Evolutionary conservation across 2,113 vertebrate species (phyloP).

Genomic region (Aegotheles bennettii): DNA sequence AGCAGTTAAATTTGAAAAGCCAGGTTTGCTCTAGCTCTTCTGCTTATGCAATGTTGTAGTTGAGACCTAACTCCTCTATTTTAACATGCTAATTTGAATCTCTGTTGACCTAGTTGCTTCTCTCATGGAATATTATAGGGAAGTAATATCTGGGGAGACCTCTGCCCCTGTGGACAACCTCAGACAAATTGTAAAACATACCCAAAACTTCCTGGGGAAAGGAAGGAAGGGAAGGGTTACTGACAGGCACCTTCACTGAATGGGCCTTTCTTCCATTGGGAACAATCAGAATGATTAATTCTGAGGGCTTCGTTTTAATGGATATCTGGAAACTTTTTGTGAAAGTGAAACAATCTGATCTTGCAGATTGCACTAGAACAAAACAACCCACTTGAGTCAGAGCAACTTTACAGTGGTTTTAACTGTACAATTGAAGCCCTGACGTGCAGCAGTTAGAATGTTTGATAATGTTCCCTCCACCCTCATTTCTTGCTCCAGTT

Average conservation of each 20-base stretch:
- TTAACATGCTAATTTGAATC: neutral
- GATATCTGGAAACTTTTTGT: neutral
- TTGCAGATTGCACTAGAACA: neutral
- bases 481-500: neutral
- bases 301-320: neutral
- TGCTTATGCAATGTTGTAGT: neutral
- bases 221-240: neutral
- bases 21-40: neutral
- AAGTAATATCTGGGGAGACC: neutral
- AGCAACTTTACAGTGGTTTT: neutral
- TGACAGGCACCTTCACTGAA: neutral
- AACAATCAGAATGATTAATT: neutral
- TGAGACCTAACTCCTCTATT: neutral
- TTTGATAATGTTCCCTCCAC: neutral
- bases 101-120: neutral
- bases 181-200: neutral
- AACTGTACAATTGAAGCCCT: neutral
- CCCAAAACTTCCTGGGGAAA: neutral
- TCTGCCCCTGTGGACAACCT: neutral
- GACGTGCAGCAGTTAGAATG: neutral
- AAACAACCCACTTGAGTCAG: neutral
- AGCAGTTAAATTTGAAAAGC: neutral
- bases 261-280: neutral
- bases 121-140: neutral
- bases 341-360: neutral